These are phyloP conservation scores for Numenius phaeopus DNA, from an alignment of 2,797 vertebrate genomes.

Conservation along the genomic window DNA sequence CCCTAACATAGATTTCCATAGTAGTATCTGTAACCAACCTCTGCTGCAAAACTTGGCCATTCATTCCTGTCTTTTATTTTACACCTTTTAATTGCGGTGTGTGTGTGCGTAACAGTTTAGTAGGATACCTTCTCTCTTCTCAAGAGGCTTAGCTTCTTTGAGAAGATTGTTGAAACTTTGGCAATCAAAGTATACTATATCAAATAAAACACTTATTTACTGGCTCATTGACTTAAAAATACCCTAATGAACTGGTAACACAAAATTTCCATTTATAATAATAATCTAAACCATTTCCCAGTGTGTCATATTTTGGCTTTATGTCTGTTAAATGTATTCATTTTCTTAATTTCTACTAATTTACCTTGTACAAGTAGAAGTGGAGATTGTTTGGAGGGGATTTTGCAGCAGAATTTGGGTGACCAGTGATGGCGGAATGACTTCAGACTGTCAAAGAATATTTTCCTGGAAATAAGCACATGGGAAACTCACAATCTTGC, in stretches of 20 bases:
- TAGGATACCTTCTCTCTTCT: neutral
- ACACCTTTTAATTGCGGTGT: neutral
- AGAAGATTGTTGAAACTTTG: neutral
- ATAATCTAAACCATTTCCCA: neutral
- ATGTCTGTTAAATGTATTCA: neutral
- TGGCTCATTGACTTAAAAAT: neutral
- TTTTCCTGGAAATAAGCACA: neutral
- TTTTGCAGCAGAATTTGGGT: neutral
- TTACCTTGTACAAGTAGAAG: neutral
- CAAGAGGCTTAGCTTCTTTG: neutral
- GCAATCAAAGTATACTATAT: neutral
- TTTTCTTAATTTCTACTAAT: neutral
- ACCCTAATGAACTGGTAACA: neutral
- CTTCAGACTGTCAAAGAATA: neutral
- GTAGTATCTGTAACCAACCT: neutral
- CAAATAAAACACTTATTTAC: neutral
- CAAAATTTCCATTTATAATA: neutral
- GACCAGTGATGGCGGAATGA: neutral
- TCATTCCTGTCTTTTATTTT: neutral
- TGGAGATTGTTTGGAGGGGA: neutral
- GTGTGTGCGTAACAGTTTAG: neutral
- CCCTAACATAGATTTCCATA: neutral
- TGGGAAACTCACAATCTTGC: neutral
- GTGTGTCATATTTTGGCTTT: neutral
- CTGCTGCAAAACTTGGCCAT: neutral